A percentile compares a stretch with the other conserved stretches of the same genome.
Conservation (phyloP, 2,888 invertebrate genomes). For the Tanaodytes sp. region DNA sequence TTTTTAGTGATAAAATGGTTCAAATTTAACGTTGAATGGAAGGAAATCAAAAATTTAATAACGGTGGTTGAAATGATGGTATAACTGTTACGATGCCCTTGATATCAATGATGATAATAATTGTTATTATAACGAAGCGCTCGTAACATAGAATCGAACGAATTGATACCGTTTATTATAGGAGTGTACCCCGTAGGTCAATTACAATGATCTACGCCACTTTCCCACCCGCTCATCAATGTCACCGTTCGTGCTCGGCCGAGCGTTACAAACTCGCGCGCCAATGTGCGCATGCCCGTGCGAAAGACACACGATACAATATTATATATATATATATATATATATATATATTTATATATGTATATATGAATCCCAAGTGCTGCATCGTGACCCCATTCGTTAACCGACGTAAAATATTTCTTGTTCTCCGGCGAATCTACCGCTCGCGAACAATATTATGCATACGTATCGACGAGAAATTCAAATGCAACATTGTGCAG, state of each 20-base stretch:
- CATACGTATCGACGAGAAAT: conserved; percentile 42
- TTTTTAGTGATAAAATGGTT: no score
- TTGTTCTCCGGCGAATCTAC: conserved; percentile 27
- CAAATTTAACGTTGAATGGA: no score
- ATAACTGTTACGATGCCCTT: no score
- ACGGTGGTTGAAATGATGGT: no score
- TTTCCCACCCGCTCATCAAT: conserved; percentile 54
- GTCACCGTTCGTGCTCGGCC: conserved; percentile 48
- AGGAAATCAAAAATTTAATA: no score
- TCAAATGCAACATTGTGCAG: conserved; percentile 36
- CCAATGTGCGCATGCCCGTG: conserved; percentile 37
- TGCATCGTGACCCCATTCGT: conserved; percentile 47
- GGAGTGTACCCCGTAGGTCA: conserved; percentile 20
- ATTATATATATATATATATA: no score
- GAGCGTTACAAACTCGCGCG: conserved; percentile 33
- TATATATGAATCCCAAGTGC: conserved; percentile 42
- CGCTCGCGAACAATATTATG: conserved; percentile 42
- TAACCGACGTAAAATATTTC: conserved; percentile 36
- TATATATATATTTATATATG: no score
- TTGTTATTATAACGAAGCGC: conserved; percentile 27
- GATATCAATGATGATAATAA: no score
- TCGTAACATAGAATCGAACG: conserved; percentile 23
- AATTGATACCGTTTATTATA: conserved; percentile 42
- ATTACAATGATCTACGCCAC: conserved; percentile 44
- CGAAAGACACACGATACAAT: conserved; percentile 46